Base-by-base conservation (phyloP, 2,113 vertebrate species). In the Oceanodroma tethys region DNA sequence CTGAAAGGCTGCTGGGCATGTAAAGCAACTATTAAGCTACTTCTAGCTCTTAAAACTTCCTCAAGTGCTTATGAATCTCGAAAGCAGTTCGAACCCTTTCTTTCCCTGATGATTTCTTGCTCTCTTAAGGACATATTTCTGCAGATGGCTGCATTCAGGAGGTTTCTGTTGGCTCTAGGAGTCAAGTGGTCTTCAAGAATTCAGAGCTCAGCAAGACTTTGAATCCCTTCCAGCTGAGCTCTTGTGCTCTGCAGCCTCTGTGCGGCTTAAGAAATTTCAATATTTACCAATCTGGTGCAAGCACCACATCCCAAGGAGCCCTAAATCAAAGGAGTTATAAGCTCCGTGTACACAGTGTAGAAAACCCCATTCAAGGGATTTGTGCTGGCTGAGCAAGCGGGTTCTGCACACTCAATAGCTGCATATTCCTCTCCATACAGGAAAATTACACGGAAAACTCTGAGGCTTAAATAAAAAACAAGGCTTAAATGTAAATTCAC, bases 141-240 rank as follows among this genome's bases (percentile, higher is more conserved):
- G 81, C 89, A 95, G 84, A 93, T 80, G 66, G 78, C 25, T 5
- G 2, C 42, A n/a, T 75, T 90, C 1, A 1, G 50, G 70, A 90
- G 45, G 53, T 80, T 95, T 82, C 91, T 76, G 29, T 59, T 67
- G 68, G 76, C 86, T 91, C 16, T 16, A 82, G 55, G 63, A 91
- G 70, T 85, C 45, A 82, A 95, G 90, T 20, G 67, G 85, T 90
- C 88, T 90, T 86, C 71, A 90, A 88, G 78, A 82, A 86, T 66
- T 76, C 71, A 62, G 63, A 85, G 59, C 75, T 92, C 82, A 90
- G 81, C 85, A 92, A 8, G 45, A 59, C 52, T 81, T 38, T 47
- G 81, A 90, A 67, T 56, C 66, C 36, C 16, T 73, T 88, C 78
- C 62, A 91, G 40, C 56, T 75, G 65, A 95, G 52, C 18, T 86